These are phyloP conservation scores for Harpagus bidentatus DNA, from an alignment of 2,113 vertebrate species.

Conservation along the genomic window DNA sequence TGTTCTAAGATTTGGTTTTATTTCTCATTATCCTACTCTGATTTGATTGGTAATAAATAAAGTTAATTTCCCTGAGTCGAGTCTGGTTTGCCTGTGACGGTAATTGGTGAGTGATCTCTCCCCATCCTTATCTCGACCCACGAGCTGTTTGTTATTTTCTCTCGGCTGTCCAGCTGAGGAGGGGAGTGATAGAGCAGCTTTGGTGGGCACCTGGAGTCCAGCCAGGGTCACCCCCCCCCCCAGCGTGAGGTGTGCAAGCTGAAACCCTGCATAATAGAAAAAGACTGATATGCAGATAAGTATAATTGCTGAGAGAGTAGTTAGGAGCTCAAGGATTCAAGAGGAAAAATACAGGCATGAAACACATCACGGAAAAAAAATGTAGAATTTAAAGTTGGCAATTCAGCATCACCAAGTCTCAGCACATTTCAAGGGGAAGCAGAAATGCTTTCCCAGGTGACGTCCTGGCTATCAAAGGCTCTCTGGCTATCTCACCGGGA, in stretches of 20 bases:
- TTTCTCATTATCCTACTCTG: no score
- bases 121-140: no score
- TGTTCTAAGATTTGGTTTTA: no score
- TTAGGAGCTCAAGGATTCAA: background rate
- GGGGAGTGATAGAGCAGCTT: background rate
- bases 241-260: background rate
- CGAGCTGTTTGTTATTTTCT: background rate
- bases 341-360: background rate
- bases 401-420: background rate
- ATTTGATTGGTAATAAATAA: no score
- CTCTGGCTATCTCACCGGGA: background rate
- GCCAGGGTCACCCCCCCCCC: no score
- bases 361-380: background rate
- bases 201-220: no score
- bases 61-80: no score
- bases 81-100: no score
- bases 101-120: no score
- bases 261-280: background rate
- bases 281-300: background rate
- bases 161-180: background rate
- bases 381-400: background rate
- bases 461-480: background rate
- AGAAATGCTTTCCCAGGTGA: background rate
- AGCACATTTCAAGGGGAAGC: background rate
- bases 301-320: background rate